phyloP scores from a whole-genome alignment of 2,113 vertebrate genomes.

The Myrmecobius fasciatus region DNA sequence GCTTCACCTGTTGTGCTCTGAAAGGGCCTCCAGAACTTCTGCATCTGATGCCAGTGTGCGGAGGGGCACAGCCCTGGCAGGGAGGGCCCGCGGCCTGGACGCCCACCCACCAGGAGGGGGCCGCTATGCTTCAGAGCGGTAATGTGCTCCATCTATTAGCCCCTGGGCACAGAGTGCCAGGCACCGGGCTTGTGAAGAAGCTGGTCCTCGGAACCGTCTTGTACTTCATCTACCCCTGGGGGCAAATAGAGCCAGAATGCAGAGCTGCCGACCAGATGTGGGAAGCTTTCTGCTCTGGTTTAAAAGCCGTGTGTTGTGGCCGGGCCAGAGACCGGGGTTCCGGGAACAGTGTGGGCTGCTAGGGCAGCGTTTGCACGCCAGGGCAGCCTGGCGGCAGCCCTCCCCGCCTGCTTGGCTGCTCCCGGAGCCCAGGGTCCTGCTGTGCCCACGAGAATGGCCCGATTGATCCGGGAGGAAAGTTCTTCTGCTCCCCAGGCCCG shows the following conservation, averaged over 20 bases:
- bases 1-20: not conserved
- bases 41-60: too few species aligned
- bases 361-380: not conserved
- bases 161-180: conserved; percentile 41
- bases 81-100: not conserved
- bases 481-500: not conserved
- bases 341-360: conserved; percentile 29
- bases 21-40: not conserved
- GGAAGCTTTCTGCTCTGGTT: conserved; percentile 49
- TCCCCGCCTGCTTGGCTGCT: conserved; percentile 19
- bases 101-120: not conserved
- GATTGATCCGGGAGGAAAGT: not conserved
- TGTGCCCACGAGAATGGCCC: fast-evolving
- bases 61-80: not conserved
- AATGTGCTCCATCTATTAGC: conserved; percentile 54
- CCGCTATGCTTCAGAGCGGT: conserved; percentile 17
- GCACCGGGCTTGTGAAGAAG: conserved; percentile 63
- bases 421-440: fast-evolving
- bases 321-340: conserved; percentile 53
- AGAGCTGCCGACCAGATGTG: conserved; percentile 69
- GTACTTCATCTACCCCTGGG: conserved; percentile 65
- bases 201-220: conserved; percentile 63
- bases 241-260: conserved; percentile 49
- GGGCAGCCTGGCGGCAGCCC: conserved; percentile 33
- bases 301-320: conserved; percentile 62